Conservation (phyloP, 92 coral and sea anemone genomes). For the Phymanthus crucifer region DNA sequence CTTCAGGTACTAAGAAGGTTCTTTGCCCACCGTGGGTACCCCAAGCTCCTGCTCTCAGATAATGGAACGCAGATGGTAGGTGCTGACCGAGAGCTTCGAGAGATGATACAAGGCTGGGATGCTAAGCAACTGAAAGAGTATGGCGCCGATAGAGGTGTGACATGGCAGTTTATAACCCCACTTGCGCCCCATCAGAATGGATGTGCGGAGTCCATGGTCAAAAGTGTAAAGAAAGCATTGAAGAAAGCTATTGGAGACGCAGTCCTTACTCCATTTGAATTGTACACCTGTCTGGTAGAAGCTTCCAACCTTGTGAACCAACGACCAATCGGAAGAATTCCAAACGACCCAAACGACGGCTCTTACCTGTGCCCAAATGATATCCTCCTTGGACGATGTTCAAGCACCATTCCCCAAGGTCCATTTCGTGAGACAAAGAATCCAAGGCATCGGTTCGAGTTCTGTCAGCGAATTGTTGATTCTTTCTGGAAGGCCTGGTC, state of each 20-base stretch:
- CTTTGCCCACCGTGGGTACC: constrained; percentile 48
- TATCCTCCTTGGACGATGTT: constrained; percentile 52
- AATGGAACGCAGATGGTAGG: constrained; percentile 50
- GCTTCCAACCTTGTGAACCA: constrained; percentile 54
- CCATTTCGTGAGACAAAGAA: constrained; percentile 51
- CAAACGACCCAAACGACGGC: constrained; percentile 58
- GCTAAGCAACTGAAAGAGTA: constrained; percentile 32
- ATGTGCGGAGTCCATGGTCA: constrained; percentile 41
- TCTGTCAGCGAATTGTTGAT: constrained; percentile 46
- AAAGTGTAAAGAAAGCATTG: constrained; percentile 30
- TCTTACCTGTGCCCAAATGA: constrained; percentile 51
- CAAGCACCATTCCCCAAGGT: constrained; percentile 53
- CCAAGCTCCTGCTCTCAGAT: constrained; percentile 30
- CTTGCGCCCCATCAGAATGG: constrained; percentile 42
- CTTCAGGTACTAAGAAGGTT: constrained; percentile 59
- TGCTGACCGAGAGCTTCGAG: constrained; percentile 34
- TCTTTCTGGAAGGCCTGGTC: constrained; percentile 55
- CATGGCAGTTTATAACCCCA: constrained; percentile 39
- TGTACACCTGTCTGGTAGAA: constrained; percentile 53
- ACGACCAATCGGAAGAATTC: constrained; percentile 57
- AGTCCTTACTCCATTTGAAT: constrained; percentile 53
- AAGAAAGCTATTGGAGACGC: constrained; percentile 53
- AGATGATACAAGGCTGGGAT: constrained; percentile 51
- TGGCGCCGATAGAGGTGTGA: constrained; percentile 43
- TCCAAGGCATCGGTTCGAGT: constrained; percentile 49